Percentiles rank a stretch among this genome's conserved stretches.
Conservation (phyloP, 2,888 invertebrate species). For the Morpho deidamia region DNA sequence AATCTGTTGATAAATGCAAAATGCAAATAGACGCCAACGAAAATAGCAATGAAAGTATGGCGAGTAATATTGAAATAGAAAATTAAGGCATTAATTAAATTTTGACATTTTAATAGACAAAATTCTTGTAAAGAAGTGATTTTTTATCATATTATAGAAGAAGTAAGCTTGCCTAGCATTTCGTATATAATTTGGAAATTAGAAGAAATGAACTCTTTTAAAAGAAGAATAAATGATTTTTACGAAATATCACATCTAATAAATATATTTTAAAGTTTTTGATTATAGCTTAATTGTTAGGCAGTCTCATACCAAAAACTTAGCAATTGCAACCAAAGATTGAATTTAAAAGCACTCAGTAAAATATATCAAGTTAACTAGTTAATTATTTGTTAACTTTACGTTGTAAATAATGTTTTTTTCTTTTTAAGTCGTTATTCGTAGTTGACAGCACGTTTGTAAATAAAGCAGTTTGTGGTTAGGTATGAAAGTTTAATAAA, state of each 20-base stretch:
- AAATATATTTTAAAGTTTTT: too few species aligned
- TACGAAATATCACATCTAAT: neutral
- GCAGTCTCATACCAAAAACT: neutral
- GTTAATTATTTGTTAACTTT: constrained; percentile 28
- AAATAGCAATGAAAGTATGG: constrained; percentile 71
- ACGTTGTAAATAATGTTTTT: constrained; percentile 58
- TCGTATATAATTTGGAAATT: too few species aligned
- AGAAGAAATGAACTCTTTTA: neutral
- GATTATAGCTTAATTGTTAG: too few species aligned
- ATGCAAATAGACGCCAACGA: constrained; percentile 53
- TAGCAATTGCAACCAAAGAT: constrained; percentile 41
- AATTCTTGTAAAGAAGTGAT: constrained; percentile 25
- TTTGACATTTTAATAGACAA: neutral
- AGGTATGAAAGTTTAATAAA: constrained; percentile 49
- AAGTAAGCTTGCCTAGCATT: too few species aligned
- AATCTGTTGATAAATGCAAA: constrained; percentile 48
- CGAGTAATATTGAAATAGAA: constrained; percentile 73
- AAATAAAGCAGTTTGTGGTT: constrained; percentile 57
- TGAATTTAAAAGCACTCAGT: neutral
- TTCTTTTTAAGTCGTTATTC: constrained; percentile 46
- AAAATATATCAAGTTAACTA: constrained; percentile 19
- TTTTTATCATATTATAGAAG: too few species aligned
- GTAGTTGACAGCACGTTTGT: constrained; percentile 58
- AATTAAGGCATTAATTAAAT: constrained; percentile 41
- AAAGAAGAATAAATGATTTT: neutral